phyloP scores from a whole-genome alignment of 2,797 vertebrate species.

The Microctenopoma steveboyesi region DNA sequence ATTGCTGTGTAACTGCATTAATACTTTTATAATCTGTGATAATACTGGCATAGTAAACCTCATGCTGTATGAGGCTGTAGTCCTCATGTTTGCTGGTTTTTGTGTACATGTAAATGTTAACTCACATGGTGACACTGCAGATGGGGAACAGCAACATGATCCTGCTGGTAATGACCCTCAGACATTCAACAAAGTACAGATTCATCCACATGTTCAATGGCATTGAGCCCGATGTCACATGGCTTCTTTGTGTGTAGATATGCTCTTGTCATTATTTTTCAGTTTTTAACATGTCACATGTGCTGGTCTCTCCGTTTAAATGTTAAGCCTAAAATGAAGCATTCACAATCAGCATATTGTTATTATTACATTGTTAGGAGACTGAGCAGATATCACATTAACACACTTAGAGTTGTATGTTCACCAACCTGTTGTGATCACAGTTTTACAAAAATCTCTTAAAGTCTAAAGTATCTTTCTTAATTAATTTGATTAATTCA shows the following conservation, averaged over 20 bases:
- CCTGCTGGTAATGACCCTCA: constrained; percentile 40
- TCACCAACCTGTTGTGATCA: neutral
- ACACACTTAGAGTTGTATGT: neutral
- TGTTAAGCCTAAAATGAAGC: constrained; percentile 4
- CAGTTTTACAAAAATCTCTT: neutral
- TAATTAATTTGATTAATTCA: too few relatives aligned
- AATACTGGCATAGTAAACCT: neutral
- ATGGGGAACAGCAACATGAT: constrained; percentile 39
- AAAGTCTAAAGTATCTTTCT: neutral
- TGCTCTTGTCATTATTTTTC: constrained; percentile 6
- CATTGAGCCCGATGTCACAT: constrained; percentile 5
- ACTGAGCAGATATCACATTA: neutral
- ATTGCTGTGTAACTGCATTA: constrained; percentile 13
- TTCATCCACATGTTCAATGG: constrained; percentile 41
- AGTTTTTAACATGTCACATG: constrained; percentile 1
- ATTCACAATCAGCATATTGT: neutral
- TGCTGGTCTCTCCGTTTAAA: neutral
- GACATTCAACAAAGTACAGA: constrained; percentile 53
- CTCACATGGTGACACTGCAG: constrained; percentile 44
- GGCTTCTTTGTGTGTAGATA: neutral
- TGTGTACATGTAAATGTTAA: constrained; percentile 5
- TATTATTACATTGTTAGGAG: neutral
- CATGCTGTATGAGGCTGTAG: neutral
- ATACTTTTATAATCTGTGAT: neutral
- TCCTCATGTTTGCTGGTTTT: constrained; percentile 18